Evolutionary conservation across 2,797 vertebrate species (phyloP).

Genomic region (Gephyroberyx darwinii): DNA sequence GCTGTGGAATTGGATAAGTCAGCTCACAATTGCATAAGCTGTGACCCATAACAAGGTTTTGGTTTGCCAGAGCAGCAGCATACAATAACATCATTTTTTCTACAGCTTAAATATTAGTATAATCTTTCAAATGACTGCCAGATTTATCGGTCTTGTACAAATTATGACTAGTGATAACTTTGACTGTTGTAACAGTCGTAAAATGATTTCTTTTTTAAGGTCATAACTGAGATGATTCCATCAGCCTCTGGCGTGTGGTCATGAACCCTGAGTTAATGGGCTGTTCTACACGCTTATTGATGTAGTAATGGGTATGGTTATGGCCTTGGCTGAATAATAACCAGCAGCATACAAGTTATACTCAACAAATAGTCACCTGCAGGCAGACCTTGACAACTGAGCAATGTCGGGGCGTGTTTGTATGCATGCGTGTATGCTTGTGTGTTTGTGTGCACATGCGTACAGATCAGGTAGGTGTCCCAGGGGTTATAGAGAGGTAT

Average conservation of each 20-base stretch:
- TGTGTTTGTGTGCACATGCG: neutral
- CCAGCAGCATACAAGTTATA: slow-evolving; percentile 34
- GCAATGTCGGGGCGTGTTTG: neutral
- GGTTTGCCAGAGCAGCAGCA: neutral
- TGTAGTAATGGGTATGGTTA: slow-evolving; percentile 50
- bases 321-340: slow-evolving; percentile 20
- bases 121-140: neutral
- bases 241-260: slow-evolving; percentile 20
- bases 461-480: neutral
- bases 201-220: slow-evolving; percentile 14
- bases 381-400: slow-evolving; percentile 18
- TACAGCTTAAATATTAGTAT: neutral
- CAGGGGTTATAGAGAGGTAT: neutral
- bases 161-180: slow-evolving; percentile 3
- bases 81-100: neutral
- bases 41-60: neutral
- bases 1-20: neutral
- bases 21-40: neutral
- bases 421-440: neutral
- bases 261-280: slow-evolving; percentile 37
- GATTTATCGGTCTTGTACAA: neutral
- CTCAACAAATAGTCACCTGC: slow-evolving; percentile 20
- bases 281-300: slow-evolving; percentile 48
- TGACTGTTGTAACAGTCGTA: neutral
- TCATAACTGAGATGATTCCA: slow-evolving; percentile 30